phyloP scores from a whole-genome alignment of 2,797 vertebrate genomes.

The Tiaroga cobitis region DNA sequence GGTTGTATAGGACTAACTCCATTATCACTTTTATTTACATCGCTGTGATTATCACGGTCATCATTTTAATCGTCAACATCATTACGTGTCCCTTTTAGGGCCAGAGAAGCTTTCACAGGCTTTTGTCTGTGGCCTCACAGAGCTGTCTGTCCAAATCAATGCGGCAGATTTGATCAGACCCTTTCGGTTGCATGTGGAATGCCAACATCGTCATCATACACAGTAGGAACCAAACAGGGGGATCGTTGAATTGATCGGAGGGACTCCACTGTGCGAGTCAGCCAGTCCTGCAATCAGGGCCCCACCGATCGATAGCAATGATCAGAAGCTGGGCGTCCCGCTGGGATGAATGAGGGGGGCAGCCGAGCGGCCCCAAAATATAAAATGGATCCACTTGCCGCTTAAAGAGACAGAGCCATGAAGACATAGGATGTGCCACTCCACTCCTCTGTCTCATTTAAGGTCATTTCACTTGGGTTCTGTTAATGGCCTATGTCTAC shows the following conservation, averaged over 20 bases:
- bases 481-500: constrained; percentile 48
- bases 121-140: constrained; percentile 62
- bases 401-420: constrained; percentile 65
- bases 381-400: constrained; percentile 72
- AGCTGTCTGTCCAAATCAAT: constrained; percentile 71
- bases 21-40: constrained; percentile 56
- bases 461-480: constrained; percentile 50
- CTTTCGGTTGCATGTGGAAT: constrained; percentile 77
- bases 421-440: constrained; percentile 63
- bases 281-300: constrained; percentile 75
- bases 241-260: constrained; percentile 79
- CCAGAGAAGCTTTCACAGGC: constrained; percentile 53
- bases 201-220: constrained; percentile 83
- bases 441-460: constrained; percentile 61
- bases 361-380: constrained; percentile 66
- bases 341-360: constrained; percentile 62
- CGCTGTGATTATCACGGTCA: constrained; percentile 42
- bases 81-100: constrained; percentile 58
- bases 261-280: constrained; percentile 68
- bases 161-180: constrained; percentile 78
- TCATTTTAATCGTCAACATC: constrained; percentile 54
- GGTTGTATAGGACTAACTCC: constrained; percentile 33
- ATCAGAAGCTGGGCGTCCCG: constrained; percentile 74
- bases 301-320: constrained; percentile 77
- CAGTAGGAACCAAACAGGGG: constrained; percentile 80